Conservation (phyloP, 2,113 vertebrate genomes). For the Tragelaphus strepsiceros region DNA sequence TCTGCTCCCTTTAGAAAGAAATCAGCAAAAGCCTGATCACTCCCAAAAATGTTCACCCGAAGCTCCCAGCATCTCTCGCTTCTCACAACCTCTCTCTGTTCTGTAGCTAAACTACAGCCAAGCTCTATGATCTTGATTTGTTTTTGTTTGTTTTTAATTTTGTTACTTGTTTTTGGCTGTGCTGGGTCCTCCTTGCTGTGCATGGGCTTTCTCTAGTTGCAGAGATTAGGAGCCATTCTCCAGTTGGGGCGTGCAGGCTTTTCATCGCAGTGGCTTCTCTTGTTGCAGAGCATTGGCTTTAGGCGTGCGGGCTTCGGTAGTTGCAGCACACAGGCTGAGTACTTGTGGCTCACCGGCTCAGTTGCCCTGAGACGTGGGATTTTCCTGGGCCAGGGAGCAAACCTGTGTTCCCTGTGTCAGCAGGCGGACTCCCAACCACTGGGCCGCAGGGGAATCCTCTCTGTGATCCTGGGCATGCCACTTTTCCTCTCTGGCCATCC, state of each 20-base stretch:
- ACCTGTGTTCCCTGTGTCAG: not conserved
- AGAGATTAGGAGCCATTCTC: not conserved
- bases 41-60: not conserved
- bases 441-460: not conserved
- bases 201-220: not conserved
- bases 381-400: not conserved
- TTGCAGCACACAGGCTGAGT: not conserved
- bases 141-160: not conserved
- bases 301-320: not conserved
- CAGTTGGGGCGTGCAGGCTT: not conserved
- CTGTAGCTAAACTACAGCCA: not conserved
- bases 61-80: not conserved
- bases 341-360: not conserved
- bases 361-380: not conserved
- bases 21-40: not conserved
- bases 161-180: not conserved
- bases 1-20: not conserved
- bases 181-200: not conserved
- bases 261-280: not conserved
- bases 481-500: not conserved
- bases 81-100: no score
- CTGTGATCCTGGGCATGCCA: not conserved
- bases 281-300: not conserved
- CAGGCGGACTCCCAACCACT: not conserved
- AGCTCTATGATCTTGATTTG: not conserved